Evolutionary conservation across 2,888 invertebrate species (phyloP).

Genomic region (Opisthograptis luteolata): DNA sequence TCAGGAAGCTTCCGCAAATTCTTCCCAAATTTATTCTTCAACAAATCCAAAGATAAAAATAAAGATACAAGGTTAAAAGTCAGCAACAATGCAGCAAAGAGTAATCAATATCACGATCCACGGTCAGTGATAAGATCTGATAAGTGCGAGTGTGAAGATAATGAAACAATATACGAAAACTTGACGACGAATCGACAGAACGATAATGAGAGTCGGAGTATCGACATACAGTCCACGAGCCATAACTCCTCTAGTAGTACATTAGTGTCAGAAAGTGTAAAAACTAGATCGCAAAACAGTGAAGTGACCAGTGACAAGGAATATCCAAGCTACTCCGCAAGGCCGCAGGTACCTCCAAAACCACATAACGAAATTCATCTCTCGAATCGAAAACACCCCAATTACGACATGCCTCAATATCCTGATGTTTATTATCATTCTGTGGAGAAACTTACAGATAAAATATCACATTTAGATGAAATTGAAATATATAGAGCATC

Average conservation of each 20-base stretch:
- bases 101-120: slow-evolving; percentile 70
- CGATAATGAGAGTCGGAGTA: slow-evolving; percentile 47
- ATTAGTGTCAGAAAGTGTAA: slow-evolving; percentile 67
- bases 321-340: slow-evolving; percentile 51
- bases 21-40: slow-evolving; percentile 69
- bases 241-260: slow-evolving; percentile 73
- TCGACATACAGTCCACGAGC: slow-evolving; percentile 49
- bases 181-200: slow-evolving; percentile 50
- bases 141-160: slow-evolving; percentile 48
- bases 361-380: slow-evolving; percentile 52
- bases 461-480: slow-evolving; percentile 62
- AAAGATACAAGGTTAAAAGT: slow-evolving; percentile 43
- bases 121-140: slow-evolving; percentile 52
- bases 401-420: slow-evolving; percentile 44
- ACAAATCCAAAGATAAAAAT: slow-evolving; percentile 65
- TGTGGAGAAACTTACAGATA: slow-evolving; percentile 65
- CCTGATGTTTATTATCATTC: slow-evolving; percentile 78
- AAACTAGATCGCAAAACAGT: slow-evolving; percentile 40
- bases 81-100: slow-evolving; percentile 48
- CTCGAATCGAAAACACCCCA: slow-evolving; percentile 34
- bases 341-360: slow-evolving; percentile 63
- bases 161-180: slow-evolving; percentile 74
- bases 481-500: slow-evolving; percentile 66
- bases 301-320: slow-evolving; percentile 39
- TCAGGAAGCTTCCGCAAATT: slow-evolving; percentile 70